Percentiles rank a stretch among this genome's conserved stretches.
Conservation (phyloP, 92 coral and sea anemone species). For the Parazoanthus darwini region DNA sequence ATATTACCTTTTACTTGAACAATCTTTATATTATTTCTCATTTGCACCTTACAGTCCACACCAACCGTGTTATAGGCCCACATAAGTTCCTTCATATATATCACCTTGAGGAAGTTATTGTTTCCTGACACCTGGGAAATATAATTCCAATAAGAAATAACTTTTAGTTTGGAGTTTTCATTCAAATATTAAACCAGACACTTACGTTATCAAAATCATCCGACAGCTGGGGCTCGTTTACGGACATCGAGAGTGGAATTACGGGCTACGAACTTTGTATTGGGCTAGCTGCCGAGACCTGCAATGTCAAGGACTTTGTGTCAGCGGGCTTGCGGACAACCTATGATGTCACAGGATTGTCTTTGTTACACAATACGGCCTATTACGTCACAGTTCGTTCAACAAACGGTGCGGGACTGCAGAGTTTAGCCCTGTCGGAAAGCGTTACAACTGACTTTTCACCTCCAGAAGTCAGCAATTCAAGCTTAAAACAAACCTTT, state of each 20-base stretch:
- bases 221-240: slow-evolving; percentile 74
- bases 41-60: too few relatives aligned
- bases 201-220: neutral
- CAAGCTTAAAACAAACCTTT: slow-evolving; percentile 45
- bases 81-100: too few relatives aligned
- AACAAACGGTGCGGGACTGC: slow-evolving; percentile 71
- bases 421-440: slow-evolving; percentile 54
- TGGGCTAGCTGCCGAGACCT: slow-evolving; percentile 53
- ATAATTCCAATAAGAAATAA: too few relatives aligned
- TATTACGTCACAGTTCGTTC: slow-evolving; percentile 73
- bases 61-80: too few relatives aligned
- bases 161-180: too few relatives aligned
- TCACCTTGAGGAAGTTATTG: too few relatives aligned
- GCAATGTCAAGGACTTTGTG: slow-evolving; percentile 57
- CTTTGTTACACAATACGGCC: slow-evolving; percentile 54
- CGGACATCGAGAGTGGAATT: slow-evolving; percentile 84
- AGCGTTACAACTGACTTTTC: slow-evolving; percentile 69
- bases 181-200: neutral
- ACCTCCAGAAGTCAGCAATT: slow-evolving; percentile 64
- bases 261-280: slow-evolving; percentile 69
- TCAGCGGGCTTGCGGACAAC: slow-evolving; percentile 60
- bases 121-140: too few relatives aligned
- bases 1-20: too few relatives aligned
- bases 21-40: too few relatives aligned
- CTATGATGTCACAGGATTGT: slow-evolving; percentile 48